A percentile compares a stretch with the other conserved stretches of the same genome.
phyloP scores from a whole-genome alignment of 2,797 vertebrate species.

The Peromyscus attwateri region DNA sequence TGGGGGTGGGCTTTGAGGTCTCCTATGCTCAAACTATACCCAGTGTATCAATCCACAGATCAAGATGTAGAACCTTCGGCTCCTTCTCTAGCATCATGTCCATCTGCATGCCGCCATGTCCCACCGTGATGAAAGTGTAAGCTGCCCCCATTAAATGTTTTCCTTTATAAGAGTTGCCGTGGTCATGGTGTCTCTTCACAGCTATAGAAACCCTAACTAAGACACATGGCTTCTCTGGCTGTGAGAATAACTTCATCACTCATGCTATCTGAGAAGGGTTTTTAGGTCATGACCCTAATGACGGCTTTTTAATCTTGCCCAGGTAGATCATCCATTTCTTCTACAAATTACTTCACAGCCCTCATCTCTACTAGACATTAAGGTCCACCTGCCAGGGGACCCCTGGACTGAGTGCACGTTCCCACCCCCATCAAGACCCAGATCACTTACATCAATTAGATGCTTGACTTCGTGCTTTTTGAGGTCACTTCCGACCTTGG shows the following conservation, averaged over 20 bases:
- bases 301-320: not conserved
- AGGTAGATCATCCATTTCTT: not conserved
- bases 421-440: not conserved
- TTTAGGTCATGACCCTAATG: not conserved
- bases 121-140: not conserved
- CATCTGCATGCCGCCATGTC: not conserved
- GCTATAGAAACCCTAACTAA: not conserved
- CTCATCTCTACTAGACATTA: not conserved
- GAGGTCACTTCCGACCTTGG: constrained; percentile 98
- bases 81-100: not conserved
- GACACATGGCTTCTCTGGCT: not conserved
- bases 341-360: not conserved
- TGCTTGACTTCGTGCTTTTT: constrained; percentile 98
- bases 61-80: not conserved
- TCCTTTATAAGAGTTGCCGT: not conserved
- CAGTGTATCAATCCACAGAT: not conserved
- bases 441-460: constrained; percentile 95
- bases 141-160: not conserved
- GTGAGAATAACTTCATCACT: not conserved
- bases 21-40: not conserved
- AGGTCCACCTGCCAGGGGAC: not conserved
- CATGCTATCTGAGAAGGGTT: not conserved
- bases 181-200: not conserved
- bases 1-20: not conserved
- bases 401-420: fast-evolving